Conservation (phyloP, 2,888 invertebrate species). For the Sarcophaga carnaria region DNA sequence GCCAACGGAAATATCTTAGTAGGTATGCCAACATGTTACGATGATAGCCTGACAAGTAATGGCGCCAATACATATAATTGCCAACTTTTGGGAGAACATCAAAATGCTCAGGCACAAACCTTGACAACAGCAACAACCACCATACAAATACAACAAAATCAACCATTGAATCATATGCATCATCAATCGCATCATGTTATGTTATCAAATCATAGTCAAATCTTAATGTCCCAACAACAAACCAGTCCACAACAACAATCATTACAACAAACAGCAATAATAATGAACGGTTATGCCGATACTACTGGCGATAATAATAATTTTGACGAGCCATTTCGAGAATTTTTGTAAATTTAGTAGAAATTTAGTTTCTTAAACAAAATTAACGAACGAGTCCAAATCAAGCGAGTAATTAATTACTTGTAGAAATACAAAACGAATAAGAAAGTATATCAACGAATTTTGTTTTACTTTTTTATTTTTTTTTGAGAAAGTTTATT, state of each 20-base stretch:
- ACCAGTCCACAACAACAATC: conserved; percentile 61
- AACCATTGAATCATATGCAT: conserved; percentile 74
- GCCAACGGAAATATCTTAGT: conserved; percentile 56
- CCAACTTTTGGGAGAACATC: conserved; percentile 75
- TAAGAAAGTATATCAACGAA: conserved; percentile 64
- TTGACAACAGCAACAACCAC: conserved; percentile 73
- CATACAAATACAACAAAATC: conserved; percentile 77
- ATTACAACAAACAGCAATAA: conserved; percentile 70
- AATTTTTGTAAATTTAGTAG: conserved; percentile 77
- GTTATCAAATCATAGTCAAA: conserved; percentile 72
- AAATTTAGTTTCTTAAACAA: no score
- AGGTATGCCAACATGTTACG: conserved; percentile 73
- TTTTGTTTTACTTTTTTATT: conserved; percentile 41
- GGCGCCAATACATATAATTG: conserved; percentile 76
- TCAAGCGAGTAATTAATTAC: no score
- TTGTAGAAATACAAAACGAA: conserved; percentile 31
- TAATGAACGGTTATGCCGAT: conserved; percentile 73
- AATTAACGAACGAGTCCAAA: no score
- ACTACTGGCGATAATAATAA: conserved; percentile 79
- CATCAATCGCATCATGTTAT: conserved; percentile 73
- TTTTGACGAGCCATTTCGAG: conserved; percentile 81
- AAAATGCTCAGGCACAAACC: conserved; percentile 70
- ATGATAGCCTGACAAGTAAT: conserved; percentile 72
- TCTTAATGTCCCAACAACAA: conserved; percentile 65
- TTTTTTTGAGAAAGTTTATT: conserved; percentile 17